Evolutionary conservation across 2,797 vertebrate species (phyloP), one percentile per base, ranked within the genome.

Genomic region (Pampus argenteus): DNA sequence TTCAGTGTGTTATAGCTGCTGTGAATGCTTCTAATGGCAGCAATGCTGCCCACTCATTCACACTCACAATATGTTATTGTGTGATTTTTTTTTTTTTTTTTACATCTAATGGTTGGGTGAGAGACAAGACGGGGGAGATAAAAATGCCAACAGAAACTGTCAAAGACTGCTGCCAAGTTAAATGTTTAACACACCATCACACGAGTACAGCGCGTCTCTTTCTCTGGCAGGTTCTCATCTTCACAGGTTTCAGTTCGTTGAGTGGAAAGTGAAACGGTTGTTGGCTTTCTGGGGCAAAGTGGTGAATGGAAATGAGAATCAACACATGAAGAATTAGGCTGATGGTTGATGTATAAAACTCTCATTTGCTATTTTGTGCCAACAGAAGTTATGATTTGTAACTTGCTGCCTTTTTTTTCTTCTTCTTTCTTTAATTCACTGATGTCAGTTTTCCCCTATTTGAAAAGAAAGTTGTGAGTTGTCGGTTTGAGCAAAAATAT

Each of bases 11-110:
- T 25, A 5, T 9, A 15, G 48, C 67, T 3, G 34, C 55, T 59
- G 54, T 6, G 54, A 62, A 64, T 6, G 57, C 36, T 13, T 9
- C 45, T 58, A 31, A 74, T 59, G 64, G 76, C 29, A n/a, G 65
- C 17, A 75, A 56, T n/a, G 44, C 64, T 49, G 80, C 78, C 76
- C 62, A 71, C 74, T 73, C 25, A 40, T 50, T 0, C 84, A 84
- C 82, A 85, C 87, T 70, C 69, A 11, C 83, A 85, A 77, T 85
- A 82, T 82, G 74, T 44, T 74, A 34, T 36, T 2, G 2, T 47
- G 66, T 28, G 42, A 38, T 66, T 57, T n/a, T n/a, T n/a, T n/a
- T n/a, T n/a, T n/a, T n/a, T n/a, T n/a, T n/a, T n/a, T 81, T 68
- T 54, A 66, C 70, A 66, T 59, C 17, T 45, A 40, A 59, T 5